Percentiles rank a stretch among this genome's conserved stretches.
Evolutionary conservation across 2,797 vertebrate species (phyloP).

Genomic region (Sandelia bainsii): DNA sequence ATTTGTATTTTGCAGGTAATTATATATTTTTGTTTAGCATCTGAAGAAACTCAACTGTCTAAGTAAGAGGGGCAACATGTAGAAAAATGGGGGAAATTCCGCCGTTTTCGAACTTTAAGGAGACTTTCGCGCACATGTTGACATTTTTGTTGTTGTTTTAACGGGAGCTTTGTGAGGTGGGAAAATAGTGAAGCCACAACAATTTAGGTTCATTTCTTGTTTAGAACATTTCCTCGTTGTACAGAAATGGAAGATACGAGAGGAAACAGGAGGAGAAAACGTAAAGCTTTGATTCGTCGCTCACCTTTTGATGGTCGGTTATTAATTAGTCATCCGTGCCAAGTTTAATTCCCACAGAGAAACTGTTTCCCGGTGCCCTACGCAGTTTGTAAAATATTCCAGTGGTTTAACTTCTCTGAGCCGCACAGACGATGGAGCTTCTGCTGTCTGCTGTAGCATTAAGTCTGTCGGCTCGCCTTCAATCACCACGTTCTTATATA

Average conservation of each 20-base stretch:
- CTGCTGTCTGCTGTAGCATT: neutral
- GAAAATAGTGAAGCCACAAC: too few species aligned
- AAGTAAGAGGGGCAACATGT: too few species aligned
- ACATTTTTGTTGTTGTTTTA: too few species aligned
- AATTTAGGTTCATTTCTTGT: too few species aligned
- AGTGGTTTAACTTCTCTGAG: neutral
- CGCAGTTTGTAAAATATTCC: neutral
- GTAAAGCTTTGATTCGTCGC: neutral
- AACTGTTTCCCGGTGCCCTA: neutral
- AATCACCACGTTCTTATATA: neutral
- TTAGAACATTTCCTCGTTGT: too few species aligned
- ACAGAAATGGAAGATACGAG: neutral
- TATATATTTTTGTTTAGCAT: too few species aligned
- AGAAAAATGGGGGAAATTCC: too few species aligned
- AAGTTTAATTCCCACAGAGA: conserved; percentile 10
- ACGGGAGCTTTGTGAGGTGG: too few species aligned
- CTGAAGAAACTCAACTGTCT: too few species aligned
- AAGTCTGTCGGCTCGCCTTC: rapidly evolving
- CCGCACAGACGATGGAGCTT: neutral
- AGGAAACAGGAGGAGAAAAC: neutral
- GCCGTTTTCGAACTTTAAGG: too few species aligned
- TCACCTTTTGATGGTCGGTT: conserved; percentile 41
- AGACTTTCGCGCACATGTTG: too few species aligned
- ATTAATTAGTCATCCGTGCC: conserved; percentile 8
- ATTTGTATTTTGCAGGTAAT: too few species aligned